phyloP scores from a whole-genome alignment of 2,797 vertebrate genomes.

The Phrynocephalus vlangalii region DNA sequence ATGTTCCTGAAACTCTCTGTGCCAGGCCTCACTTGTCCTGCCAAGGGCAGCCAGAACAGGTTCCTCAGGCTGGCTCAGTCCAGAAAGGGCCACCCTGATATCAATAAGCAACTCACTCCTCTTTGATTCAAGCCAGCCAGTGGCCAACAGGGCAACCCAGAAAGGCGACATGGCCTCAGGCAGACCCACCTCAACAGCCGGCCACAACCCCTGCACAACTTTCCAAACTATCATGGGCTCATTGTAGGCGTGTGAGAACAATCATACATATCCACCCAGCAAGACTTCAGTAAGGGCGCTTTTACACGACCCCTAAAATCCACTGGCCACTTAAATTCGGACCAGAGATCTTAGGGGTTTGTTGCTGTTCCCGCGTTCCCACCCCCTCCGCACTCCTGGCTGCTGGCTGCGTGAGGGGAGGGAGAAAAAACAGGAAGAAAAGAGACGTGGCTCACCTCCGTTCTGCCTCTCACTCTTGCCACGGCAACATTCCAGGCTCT shows the following conservation, averaged over 20 bases:
- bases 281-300: background rate
- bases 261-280: background rate
- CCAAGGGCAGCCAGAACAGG: background rate
- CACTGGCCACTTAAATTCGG: too few species aligned
- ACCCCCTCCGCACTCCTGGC: too few species aligned
- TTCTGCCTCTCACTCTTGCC: too few species aligned
- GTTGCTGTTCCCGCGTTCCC: too few species aligned
- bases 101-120: background rate
- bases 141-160: background rate
- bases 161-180: background rate
- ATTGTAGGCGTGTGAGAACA: background rate
- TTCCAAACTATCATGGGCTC: background rate
- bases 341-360: too few species aligned
- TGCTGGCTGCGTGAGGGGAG: too few species aligned
- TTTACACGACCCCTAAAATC: too few species aligned
- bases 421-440: too few species aligned
- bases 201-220: accelerated
- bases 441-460: too few species aligned
- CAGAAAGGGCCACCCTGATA: too few species aligned
- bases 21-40: background rate
- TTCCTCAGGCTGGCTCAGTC: background rate
- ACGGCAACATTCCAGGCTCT: too few species aligned
- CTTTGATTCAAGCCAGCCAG: background rate
- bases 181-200: background rate
- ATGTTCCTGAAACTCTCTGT: background rate